These are phyloP conservation scores for Cichladusa arquata DNA, from an alignment of 2,113 vertebrate species.

Conservation along the genomic window DNA sequence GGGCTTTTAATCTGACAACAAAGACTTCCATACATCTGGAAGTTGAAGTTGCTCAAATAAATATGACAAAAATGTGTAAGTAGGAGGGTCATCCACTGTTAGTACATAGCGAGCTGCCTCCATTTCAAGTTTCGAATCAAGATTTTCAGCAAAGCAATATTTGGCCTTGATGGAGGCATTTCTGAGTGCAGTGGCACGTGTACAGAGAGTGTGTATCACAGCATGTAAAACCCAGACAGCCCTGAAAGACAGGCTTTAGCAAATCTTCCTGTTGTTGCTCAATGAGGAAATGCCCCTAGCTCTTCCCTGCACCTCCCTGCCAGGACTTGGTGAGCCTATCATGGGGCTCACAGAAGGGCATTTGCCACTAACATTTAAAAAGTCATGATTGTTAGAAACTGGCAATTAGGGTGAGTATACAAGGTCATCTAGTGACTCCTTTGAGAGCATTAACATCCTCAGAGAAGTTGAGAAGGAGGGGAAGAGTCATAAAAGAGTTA, in stretches of 20 bases:
- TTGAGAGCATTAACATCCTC: neutral
- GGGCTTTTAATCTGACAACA: slow-evolving; percentile 10
- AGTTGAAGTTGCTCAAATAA: neutral
- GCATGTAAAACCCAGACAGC: neutral
- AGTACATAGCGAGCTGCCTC: neutral
- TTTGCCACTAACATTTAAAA: neutral
- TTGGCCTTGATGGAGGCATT: neutral
- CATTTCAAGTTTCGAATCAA: neutral
- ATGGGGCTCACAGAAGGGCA: neutral
- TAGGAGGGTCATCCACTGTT: neutral
- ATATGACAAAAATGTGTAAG: slow-evolving; percentile 7
- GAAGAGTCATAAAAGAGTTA: neutral
- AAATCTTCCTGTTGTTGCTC: neutral
- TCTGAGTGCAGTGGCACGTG: neutral
- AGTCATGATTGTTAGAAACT: neutral
- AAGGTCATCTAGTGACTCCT: neutral
- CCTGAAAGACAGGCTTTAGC: neutral
- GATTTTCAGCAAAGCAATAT: neutral
- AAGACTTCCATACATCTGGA: neutral
- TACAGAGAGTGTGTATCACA: neutral
- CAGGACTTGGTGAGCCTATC: neutral
- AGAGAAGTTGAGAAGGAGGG: neutral
- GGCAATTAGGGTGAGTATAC: neutral
- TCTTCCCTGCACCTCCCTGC: neutral
- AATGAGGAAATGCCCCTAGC: neutral